A percentile compares a stretch with the other conserved stretches of the same genome.
Evolutionary conservation across 2,113 vertebrate genomes (phyloP).

Genomic region (Cnemophilus loriae): DNA sequence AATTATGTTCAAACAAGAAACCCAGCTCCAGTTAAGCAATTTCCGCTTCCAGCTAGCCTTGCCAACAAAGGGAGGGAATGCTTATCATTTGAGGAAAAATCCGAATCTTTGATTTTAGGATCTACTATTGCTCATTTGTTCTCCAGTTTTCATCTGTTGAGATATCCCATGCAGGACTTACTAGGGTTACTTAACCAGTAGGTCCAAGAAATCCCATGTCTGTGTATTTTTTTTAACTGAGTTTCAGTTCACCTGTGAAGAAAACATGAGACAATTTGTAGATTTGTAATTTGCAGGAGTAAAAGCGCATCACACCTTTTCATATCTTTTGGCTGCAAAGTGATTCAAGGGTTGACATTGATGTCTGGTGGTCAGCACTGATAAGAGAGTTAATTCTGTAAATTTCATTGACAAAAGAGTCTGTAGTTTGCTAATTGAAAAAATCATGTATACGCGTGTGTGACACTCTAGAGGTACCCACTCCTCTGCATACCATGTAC

Average conservation of each 20-base stretch:
- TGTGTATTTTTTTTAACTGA: not conserved
- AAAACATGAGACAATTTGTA: not conserved
- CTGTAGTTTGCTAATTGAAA: not conserved
- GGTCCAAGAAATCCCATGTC: not conserved
- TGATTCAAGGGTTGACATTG: not conserved
- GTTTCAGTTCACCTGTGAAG: not conserved
- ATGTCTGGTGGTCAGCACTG: not conserved
- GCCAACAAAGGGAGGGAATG: not conserved
- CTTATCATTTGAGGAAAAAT: not conserved
- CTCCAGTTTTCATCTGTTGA: not conserved
- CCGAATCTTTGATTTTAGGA: not conserved
- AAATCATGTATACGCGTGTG: not conserved
- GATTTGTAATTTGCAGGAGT: not conserved
- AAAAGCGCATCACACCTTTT: not conserved
- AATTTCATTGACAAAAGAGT: not conserved
- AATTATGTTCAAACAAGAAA: not conserved
- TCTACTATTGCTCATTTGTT: not conserved
- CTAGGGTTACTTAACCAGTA: not conserved
- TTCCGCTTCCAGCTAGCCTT: not conserved
- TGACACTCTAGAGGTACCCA: not conserved
- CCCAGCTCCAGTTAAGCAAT: not conserved
- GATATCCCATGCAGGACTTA: not conserved
- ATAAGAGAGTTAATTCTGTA: not conserved
- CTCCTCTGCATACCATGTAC: fast-evolving
- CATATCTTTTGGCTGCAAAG: not conserved